phyloP scores from a whole-genome alignment of 53 echinoderm and acorn worm species.

The Actinopyga echinites region DNA sequence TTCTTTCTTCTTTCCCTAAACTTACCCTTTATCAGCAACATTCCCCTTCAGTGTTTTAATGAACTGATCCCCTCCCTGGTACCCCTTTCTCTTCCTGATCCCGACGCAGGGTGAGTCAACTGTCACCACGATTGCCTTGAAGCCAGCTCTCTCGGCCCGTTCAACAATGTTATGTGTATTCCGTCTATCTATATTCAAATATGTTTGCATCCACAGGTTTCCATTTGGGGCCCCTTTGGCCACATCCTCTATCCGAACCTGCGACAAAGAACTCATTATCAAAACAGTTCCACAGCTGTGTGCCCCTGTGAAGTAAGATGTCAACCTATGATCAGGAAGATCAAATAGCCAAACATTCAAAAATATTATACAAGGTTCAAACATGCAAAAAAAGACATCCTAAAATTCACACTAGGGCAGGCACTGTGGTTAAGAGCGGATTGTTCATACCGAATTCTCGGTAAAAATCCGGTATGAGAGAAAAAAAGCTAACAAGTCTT shows the following conservation, averaged over 20 bases:
- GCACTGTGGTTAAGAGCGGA: too few relatives aligned
- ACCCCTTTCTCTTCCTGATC: constrained; percentile 7
- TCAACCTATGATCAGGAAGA: not conserved
- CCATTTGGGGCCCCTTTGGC: constrained; percentile 53
- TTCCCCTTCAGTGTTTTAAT: constrained; percentile 18
- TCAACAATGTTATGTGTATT: constrained; percentile 53
- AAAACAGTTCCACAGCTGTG: constrained; percentile 31
- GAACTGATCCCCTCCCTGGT: constrained; percentile 36
- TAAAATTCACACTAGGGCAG: too few relatives aligned
- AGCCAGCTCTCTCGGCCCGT: constrained; percentile 66
- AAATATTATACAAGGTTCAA: too few relatives aligned
- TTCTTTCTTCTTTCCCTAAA: not conserved
- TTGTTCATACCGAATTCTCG: too few relatives aligned
- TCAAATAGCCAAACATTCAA: too few relatives aligned
- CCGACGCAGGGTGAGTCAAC: constrained; percentile 48
- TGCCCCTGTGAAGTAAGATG: constrained; percentile 13
- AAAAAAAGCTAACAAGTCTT: too few relatives aligned
- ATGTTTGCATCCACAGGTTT: constrained; percentile 60
- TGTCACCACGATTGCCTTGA: constrained; percentile 69
- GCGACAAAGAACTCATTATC: constrained; percentile 53
- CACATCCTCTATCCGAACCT: constrained; percentile 61
- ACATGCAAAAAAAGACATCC: too few relatives aligned
- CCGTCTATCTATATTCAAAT: constrained; percentile 44
- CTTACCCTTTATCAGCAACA: constrained; percentile 20
- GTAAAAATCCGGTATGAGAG: too few relatives aligned